phyloP scores from a whole-genome alignment of 2,888 invertebrate genomes.

The Protophormia terraenovae region DNA sequence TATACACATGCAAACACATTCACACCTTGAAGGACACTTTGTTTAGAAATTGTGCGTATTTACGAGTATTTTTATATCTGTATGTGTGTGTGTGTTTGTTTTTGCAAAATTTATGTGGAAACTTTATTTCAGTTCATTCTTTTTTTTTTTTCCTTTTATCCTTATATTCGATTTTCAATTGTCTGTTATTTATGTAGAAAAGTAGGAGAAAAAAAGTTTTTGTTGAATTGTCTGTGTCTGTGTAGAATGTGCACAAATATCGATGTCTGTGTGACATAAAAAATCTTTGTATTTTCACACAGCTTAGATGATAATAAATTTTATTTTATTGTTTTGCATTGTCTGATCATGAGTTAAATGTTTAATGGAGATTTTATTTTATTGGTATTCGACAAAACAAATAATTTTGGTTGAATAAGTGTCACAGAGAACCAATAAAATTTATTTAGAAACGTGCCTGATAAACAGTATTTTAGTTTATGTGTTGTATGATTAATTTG shows the following conservation, averaged over 20 bases:
- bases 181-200: neutral
- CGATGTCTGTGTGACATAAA: neutral
- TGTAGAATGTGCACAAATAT: neutral
- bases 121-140: neutral
- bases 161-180: conserved; percentile 5
- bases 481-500: conserved; percentile 32
- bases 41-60: neutral
- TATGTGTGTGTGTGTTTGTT: neutral
- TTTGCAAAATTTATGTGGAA: neutral
- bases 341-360: conserved; percentile 43
- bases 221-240: conserved; percentile 19
- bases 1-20: neutral
- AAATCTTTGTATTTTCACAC: conserved; percentile 18
- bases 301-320: conserved; percentile 45
- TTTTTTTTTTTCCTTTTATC: neutral
- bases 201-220: neutral
- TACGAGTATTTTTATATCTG: no score
- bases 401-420: conserved; percentile 17
- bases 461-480: neutral
- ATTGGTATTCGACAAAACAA: conserved; percentile 10
- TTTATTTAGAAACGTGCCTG: conserved; percentile 14
- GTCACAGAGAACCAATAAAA: conserved; percentile 33
- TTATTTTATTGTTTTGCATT: conserved; percentile 49
- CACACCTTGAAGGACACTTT: neutral
- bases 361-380: conserved; percentile 30